Evolutionary conservation across 2,888 invertebrate species (phyloP).

Genomic region (Malthinus seriepunctatus): DNA sequence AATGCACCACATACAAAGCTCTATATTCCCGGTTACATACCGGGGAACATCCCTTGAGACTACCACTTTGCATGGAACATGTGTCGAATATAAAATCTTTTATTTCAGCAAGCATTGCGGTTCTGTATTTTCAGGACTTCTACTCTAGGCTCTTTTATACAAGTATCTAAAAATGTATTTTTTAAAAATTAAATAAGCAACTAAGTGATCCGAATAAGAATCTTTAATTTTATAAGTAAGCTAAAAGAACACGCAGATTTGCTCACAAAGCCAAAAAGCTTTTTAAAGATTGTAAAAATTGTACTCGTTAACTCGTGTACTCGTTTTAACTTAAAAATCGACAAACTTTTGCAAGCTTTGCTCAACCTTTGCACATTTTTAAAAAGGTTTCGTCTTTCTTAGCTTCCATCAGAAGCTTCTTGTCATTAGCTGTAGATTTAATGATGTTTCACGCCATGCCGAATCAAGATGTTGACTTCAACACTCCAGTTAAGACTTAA

Average conservation of each 20-base stretch:
- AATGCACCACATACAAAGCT: conserved; percentile 30
- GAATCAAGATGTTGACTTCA: conserved; percentile 41
- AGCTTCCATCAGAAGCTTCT: conserved; percentile 33
- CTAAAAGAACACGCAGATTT: conserved; percentile 33
- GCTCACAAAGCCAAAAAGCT: conserved; percentile 50
- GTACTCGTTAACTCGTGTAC: conserved; percentile 49
- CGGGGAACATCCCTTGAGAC: conserved; percentile 34
- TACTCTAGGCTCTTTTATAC: neutral
- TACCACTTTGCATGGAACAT: conserved; percentile 41
- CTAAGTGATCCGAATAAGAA: conserved; percentile 28
- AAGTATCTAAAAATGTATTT: neutral
- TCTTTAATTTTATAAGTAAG: conserved; percentile 29
- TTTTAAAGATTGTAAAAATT: conserved; percentile 52
- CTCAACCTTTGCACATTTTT: conserved; percentile 18
- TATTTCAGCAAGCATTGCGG: conserved; percentile 15
- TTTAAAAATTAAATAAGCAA: conserved; percentile 27
- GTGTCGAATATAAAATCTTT: conserved; percentile 31
- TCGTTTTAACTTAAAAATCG: conserved; percentile 22
- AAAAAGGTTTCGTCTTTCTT: conserved; percentile 33
- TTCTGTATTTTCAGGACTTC: neutral
- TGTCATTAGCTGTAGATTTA: conserved; percentile 47
- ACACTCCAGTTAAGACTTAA: conserved; percentile 40
- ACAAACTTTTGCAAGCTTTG: conserved; percentile 24
- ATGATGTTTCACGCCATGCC: conserved; percentile 46
- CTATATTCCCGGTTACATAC: conserved; percentile 32